A percentile compares a stretch with the other conserved stretches of the same genome.
Evolutionary conservation across 2,888 invertebrate genomes (phyloP).

Genomic region (Pyrrhosoma nymphula): DNA sequence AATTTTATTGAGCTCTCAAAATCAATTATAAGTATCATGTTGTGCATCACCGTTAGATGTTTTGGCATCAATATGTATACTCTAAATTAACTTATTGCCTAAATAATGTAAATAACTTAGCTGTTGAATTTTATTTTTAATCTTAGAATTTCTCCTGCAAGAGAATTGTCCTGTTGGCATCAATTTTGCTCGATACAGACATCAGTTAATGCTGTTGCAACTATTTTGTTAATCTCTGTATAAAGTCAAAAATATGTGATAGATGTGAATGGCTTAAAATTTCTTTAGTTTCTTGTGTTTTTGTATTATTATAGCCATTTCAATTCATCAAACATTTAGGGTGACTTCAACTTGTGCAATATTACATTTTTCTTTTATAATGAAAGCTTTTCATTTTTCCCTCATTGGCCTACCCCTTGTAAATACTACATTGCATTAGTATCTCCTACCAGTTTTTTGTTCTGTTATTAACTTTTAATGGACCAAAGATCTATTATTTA

Average conservation of each 20-base stretch:
- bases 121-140: constrained; percentile 51
- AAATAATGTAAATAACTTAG: constrained; percentile 45
- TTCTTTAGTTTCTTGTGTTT: constrained; percentile 17
- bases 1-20: constrained; percentile 48
- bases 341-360: constrained; percentile 33
- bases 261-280: background rate
- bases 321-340: background rate
- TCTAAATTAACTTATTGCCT: background rate
- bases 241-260: constrained; percentile 1
- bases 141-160: constrained; percentile 3
- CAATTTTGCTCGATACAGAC: background rate
- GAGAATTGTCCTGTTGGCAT: constrained; percentile 30
- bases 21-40: constrained; percentile 51
- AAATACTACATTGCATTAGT: background rate
- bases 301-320: constrained; percentile 25
- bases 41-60: constrained; percentile 56
- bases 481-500: no score
- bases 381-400: background rate
- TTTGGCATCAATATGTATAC: constrained; percentile 41
- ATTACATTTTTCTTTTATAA: constrained; percentile 44
- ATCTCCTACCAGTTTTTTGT: background rate
- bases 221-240: constrained; percentile 13
- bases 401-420: background rate
- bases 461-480: background rate
- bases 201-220: constrained; percentile 12